Base-by-base conservation (phyloP, 2,113 vertebrate species). In the Aleadryas rufinucha region DNA sequence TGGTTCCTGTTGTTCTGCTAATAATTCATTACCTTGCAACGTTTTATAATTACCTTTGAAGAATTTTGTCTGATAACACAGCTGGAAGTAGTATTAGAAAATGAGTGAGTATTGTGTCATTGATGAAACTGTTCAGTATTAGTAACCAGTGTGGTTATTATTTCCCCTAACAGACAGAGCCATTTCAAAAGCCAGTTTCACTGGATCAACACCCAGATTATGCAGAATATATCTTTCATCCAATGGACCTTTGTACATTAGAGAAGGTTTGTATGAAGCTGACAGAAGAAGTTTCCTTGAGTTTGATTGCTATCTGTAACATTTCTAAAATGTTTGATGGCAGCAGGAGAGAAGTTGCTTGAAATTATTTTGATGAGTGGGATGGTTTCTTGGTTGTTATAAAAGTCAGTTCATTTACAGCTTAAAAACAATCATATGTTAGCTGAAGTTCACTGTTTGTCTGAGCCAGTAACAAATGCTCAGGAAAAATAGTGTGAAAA, bases 161-260 rank as follows among this genome's bases (percentile, higher is more conserved):
- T 42, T 98, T 59, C 47, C 57, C 37, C 45, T 81, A 95, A 97
- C 97, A 99, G 99, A 99, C 99, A 66, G 99, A 99, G 87, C 99
- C 99, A 69, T 99, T 99, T 98, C 99, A 99, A 97, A 99, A 99
- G 95, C 99, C 99, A 16, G 99, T 99, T 90, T 99, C 99, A 23
- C 96, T 99, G 96, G 99, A 99, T 95, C 99, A 99, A 84, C 99
- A 99, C 89, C 99, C 99, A 37, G 99, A 99, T 98, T 99, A 99
- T 93, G 98, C 99, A 79, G 99, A 99, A 91, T 99, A 99, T 96
- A 99, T 99, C 95, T 99, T 99, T 98, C 99, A 99, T 97, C 98
- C 99, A 84, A 99, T 99, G 99, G 99, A 99, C 97, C 98, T 99
- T 95, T 98, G 98, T 97, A 99, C 99, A 65, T 98, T 99, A 98